Evolutionary conservation across 2,113 vertebrate species (phyloP), one percentile per base, ranked within the genome.

Genomic region (Thunnus thynnus): DNA sequence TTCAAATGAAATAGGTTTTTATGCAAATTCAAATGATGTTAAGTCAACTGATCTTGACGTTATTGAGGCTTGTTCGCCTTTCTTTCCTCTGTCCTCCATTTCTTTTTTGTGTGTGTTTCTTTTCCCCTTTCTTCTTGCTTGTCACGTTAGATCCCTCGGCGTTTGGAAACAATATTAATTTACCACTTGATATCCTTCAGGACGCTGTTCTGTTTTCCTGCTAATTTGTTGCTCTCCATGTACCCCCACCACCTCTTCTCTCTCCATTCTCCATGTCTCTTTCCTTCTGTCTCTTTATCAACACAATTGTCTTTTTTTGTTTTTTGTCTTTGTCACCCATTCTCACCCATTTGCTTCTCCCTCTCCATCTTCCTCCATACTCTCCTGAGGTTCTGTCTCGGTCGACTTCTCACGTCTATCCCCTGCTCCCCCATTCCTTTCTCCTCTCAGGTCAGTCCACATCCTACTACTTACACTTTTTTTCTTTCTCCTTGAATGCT

Each of bases 161-260:
- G 14, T 86, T 78, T 80, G 48, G 76, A 78, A 86, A 88, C 78
- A 76, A 68, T 86, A 83, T 85, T 71, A 66, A 88, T 85, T 83
- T 71, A 51, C 51, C 73, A 73, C 82, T 73, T 87, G 32, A 76
- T 72, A 41, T 85, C 76, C 84, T 80, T 32, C 70, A 76, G 81
- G 78, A 62, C 2, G 18, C 44, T 73, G 60, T 57, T 73, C 51
- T 36, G 77, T 64, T 78, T 78, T 66, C 52, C 69, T 79, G 64
- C 41, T 78, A 78, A 82, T 88, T 78, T 78, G 67, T 82, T 30
- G 41, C 36, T 68, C 70, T 50, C 63, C 62, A 27, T 13, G 1
- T 36, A 16, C 18, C 46, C 14, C 41, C 30, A 16, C 18, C 46
- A 2, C 54, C 67, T 69, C 18, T 12, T 30, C 13, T 56, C 46